Evolutionary conservation across 2,888 invertebrate species (phyloP).

Genomic region (Protonemura montana): DNA sequence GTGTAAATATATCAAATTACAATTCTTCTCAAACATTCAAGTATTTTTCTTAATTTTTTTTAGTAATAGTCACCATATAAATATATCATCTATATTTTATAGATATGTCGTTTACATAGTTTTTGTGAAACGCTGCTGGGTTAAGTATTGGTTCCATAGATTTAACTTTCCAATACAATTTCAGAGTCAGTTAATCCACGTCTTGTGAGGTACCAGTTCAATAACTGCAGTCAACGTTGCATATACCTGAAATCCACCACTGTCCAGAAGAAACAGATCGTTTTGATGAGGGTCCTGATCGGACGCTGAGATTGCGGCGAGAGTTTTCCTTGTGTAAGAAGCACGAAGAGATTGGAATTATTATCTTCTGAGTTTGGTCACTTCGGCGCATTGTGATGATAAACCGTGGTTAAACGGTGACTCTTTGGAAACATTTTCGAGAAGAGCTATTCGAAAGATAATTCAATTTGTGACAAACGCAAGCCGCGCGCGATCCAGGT

Average conservation of each 20-base stretch:
- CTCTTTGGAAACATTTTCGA: not conserved
- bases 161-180: too few species aligned
- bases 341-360: not conserved
- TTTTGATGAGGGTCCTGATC: not conserved
- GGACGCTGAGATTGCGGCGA: not conserved
- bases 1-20: too few species aligned
- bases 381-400: not conserved
- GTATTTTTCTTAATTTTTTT: too few species aligned
- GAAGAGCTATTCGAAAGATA: not conserved
- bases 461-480: not conserved
- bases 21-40: too few species aligned
- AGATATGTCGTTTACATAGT: too few species aligned
- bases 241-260: not conserved
- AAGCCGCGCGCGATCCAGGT: not conserved
- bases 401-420: not conserved
- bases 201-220: too few species aligned
- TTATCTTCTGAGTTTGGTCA: not conserved
- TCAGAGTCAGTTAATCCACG: too few species aligned
- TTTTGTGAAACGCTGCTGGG: too few species aligned
- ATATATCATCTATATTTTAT: too few species aligned
- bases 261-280: not conserved
- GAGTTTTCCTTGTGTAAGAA: not conserved
- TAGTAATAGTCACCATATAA: too few species aligned
- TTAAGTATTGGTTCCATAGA: too few species aligned
- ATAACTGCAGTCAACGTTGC: too few species aligned